Conservation (phyloP, 1,140 invertebrate species). For the Agrilus planipennis region DNA sequence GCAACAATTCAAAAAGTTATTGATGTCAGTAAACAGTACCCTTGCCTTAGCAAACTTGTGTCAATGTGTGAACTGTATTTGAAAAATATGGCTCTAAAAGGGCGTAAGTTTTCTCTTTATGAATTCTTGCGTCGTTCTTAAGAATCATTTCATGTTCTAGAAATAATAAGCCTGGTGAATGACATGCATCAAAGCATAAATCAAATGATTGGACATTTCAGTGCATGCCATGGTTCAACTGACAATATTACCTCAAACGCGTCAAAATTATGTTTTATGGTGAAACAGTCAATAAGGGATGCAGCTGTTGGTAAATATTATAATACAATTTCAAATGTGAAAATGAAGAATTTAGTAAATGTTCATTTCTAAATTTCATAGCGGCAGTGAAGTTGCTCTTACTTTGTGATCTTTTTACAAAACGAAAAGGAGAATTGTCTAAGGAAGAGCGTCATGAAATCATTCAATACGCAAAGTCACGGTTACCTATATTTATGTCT, state of each 20-base stretch:
- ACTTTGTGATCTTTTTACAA: constrained; percentile 48
- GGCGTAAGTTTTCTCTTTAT: neutral
- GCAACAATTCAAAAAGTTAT: constrained; percentile 43
- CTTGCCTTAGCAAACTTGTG: constrained; percentile 41
- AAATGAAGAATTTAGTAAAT: too few relatives aligned
- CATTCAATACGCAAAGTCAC: constrained; percentile 49
- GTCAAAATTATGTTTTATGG: constrained; percentile 43
- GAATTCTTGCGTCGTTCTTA: too few relatives aligned
- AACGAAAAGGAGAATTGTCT: constrained; percentile 41
- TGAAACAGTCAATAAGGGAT: constrained; percentile 47
- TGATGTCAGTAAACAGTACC: constrained; percentile 35
- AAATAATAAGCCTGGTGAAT: constrained; percentile 47
- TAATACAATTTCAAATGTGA: too few relatives aligned
- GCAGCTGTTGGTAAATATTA: constrained; percentile 35
- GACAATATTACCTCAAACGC: constrained; percentile 36
- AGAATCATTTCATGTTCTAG: constrained; percentile 41
- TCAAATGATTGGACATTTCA: constrained; percentile 44
- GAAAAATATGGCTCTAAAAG: constrained; percentile 45
- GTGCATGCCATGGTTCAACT: constrained; percentile 19
- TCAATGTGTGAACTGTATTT: constrained; percentile 46
- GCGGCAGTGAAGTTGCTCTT: constrained; percentile 17
- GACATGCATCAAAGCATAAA: constrained; percentile 48
- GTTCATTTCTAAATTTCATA: constrained; percentile 45
- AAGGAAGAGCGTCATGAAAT: constrained; percentile 50
- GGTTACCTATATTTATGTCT: constrained; percentile 49